A percentile compares a stretch with the other conserved stretches of the same genome.
These are phyloP conservation scores for Sepiola atlantica DNA, from an alignment of 2,888 invertebrate species.

Conservation along the genomic window DNA sequence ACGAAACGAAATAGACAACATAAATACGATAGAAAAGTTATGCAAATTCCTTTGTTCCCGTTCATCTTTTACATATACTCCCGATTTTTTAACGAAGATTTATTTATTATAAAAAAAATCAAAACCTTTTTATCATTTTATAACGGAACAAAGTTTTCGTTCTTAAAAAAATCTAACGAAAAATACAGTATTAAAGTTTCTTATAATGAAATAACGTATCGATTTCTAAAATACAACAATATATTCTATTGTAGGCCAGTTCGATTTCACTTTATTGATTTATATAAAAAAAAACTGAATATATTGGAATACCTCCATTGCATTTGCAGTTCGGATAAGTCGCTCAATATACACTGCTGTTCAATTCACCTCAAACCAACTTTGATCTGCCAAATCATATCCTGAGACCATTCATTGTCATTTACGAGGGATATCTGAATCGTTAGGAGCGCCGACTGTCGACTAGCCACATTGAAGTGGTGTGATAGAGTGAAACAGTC, in stretches of 20 bases:
- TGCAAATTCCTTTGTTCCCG: neutral
- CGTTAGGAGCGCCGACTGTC: too few relatives aligned
- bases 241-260: neutral
- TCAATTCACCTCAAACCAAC: too few relatives aligned
- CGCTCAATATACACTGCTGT: too few relatives aligned
- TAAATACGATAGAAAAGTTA: neutral
- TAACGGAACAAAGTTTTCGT: neutral
- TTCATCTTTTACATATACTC: neutral
- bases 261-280: too few relatives aligned
- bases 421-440: too few relatives aligned
- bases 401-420: too few relatives aligned
- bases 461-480: too few relatives aligned
- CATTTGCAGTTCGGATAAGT: too few relatives aligned
- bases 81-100: neutral
- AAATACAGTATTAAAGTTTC: neutral
- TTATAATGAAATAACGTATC: neutral
- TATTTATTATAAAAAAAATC: neutral
- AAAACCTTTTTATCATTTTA: neutral
- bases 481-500: too few relatives aligned
- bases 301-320: too few relatives aligned
- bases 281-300: too few relatives aligned
- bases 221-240: neutral
- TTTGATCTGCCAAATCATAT: too few relatives aligned
- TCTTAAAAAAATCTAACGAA: neutral
- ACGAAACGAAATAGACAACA: neutral